A percentile compares a stretch with the other conserved stretches of the same genome.
These are phyloP conservation scores for Ptychobarbus kaznakovi DNA, from an alignment of 2,797 vertebrate genomes.

Conservation along the genomic window DNA sequence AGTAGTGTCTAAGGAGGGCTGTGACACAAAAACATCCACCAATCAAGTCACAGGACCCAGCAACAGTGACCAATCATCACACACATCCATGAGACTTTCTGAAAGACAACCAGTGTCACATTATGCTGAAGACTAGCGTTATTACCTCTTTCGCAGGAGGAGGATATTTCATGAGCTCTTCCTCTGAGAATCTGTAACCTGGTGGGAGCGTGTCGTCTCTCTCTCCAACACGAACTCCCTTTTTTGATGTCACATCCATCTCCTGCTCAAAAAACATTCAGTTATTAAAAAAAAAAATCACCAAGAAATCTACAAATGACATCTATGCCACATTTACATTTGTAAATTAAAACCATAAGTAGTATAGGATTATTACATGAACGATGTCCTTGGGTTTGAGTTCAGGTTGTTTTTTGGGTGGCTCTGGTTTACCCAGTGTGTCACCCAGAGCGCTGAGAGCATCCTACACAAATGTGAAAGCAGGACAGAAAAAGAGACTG, in stretches of 20 bases:
- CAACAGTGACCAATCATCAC: background rate
- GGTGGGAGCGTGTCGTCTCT: conserved; percentile 72
- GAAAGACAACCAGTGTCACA: background rate
- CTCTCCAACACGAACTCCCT: conserved; percentile 75
- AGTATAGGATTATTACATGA: conserved; percentile 61
- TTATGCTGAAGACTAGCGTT: background rate
- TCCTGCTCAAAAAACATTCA: conserved; percentile 63
- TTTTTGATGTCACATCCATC: conserved; percentile 63
- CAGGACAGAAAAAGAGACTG: conserved; percentile 52
- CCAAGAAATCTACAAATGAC: background rate
- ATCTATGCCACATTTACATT: background rate
- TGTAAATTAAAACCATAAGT: background rate
- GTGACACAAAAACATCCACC: conserved; percentile 3
- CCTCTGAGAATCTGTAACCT: conserved; percentile 71
- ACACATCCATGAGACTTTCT: background rate
- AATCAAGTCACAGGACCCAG: background rate
- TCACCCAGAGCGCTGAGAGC: conserved; percentile 70
- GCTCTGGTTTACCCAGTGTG: conserved; percentile 62
- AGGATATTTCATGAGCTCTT: conserved; percentile 66
- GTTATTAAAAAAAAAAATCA: background rate
- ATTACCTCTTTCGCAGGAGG: conserved; percentile 71
- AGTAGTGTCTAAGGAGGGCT: conserved; percentile 66
- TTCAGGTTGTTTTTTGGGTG: conserved; percentile 70
- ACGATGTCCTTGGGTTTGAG: conserved; percentile 75
- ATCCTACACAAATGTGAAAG: conserved; percentile 53